These are phyloP conservation scores for Poeciliopsis gracilis DNA, from an alignment of 2,797 vertebrate species.

Conservation along the genomic window DNA sequence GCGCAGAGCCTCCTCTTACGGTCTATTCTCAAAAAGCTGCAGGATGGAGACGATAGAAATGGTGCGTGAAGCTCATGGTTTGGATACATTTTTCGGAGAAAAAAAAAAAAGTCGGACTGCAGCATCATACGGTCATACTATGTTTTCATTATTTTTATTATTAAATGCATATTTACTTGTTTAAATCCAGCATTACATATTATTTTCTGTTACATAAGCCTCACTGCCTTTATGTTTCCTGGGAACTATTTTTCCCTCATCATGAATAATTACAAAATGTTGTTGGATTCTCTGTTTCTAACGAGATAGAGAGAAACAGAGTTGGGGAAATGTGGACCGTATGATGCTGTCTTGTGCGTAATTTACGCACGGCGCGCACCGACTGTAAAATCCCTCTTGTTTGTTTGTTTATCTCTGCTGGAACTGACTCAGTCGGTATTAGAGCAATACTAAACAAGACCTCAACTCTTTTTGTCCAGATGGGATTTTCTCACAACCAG, in stretches of 20 bases:
- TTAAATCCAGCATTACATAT: background rate
- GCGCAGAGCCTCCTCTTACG: conserved; percentile 81
- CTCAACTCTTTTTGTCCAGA: conserved; percentile 65
- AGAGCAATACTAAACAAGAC: background rate
- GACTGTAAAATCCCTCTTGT: background rate
- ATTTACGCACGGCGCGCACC: conserved; percentile 43
- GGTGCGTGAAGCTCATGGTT: conserved; percentile 64
- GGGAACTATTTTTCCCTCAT: background rate
- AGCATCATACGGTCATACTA: too few relatives aligned
- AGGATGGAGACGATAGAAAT: conserved; percentile 75
- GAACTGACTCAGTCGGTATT: background rate
- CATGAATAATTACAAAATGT: background rate
- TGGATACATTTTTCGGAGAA: background rate
- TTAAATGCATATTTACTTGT: background rate
- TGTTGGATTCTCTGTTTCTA: background rate
- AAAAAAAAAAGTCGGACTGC: background rate
- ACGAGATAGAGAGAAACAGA: background rate
- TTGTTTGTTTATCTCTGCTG: too few relatives aligned
- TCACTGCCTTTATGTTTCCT: background rate
- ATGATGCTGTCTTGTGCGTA: conserved; percentile 15
- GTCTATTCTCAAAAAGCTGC: conserved; percentile 81
- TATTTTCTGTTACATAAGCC: background rate
- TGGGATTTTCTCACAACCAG: conserved; percentile 62
- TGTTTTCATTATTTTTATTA: background rate
- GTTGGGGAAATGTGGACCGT: background rate